Percentiles rank a stretch among this genome's conserved stretches.
These are phyloP conservation scores for Brachionus manjavacas DNA, from an alignment of 1,140 invertebrate species.

Conservation along the genomic window DNA sequence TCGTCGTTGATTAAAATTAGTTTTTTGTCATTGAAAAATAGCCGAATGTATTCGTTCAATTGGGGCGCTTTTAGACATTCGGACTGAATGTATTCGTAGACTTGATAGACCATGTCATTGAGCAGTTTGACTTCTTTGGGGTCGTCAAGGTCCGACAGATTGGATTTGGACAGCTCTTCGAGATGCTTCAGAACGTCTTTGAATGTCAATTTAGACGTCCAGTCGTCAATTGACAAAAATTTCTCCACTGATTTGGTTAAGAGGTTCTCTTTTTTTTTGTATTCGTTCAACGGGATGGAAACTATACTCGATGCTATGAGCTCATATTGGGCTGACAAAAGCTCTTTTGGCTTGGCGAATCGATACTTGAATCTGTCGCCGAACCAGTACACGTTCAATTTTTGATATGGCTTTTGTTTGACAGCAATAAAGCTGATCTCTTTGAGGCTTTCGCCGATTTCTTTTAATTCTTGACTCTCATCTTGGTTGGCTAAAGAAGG, in stretches of 20 bases:
- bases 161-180: constrained; percentile 1
- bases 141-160: background rate
- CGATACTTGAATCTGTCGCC: constrained; percentile 12
- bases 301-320: background rate
- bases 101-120: constrained; percentile 23
- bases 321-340: background rate
- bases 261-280: background rate
- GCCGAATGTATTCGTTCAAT: background rate
- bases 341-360: constrained; percentile 33
- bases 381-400: background rate
- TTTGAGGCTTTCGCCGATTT: background rate
- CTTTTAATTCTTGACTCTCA: background rate
- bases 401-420: constrained; percentile 33
- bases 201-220: background rate
- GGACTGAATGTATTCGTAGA: constrained; percentile 31
- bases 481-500: background rate
- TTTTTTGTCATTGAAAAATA: constrained; percentile 18
- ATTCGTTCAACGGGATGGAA: constrained; percentile 11
- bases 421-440: constrained; percentile 28
- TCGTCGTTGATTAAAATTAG: constrained; percentile 22
- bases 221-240: constrained; percentile 23
- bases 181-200: constrained; percentile 7
- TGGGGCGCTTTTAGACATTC: constrained; percentile 3
- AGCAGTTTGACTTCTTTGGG: constrained; percentile 34
- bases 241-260: constrained; percentile 28